Base-by-base conservation (phyloP, 2,888 invertebrate genomes). In the Uloborus plumipes region DNA sequence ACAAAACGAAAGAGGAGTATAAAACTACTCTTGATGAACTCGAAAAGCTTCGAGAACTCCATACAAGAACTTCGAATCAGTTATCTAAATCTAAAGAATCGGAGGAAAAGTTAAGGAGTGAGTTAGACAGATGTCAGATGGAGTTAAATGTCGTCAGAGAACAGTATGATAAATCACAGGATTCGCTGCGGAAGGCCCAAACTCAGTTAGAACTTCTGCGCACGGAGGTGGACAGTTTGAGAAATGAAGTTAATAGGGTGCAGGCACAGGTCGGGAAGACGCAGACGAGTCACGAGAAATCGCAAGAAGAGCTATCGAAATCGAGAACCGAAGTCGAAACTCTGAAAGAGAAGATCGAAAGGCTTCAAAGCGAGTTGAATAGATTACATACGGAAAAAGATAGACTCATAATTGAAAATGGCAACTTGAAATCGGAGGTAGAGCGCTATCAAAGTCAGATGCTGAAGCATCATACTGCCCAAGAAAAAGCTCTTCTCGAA, bases 321-420 rank as follows among this genome's bases (percentile, higher is more conserved):
- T 92, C 95, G 87, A 94, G 95, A 88, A 96, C 95, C 87, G 96
- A 96, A 90, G 91, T 95, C 66, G 96, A 96, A 88, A 96, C 96
- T 89, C 93, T 95, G 91, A 94, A 95, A 87, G 96, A 96, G 87
- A 95, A 96, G 87, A 94, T 95, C 87, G 96, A 96, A 86, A 94
- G 95, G 88, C 92, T 93, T 75, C 94, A 95, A 58, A 71, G 51
- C 16, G 86, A 86, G 55, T 62, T 85, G 18, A 67, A 85, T 18
- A 82, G 85, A 76, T 92, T 95, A 9, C 95, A 95, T 87, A 92
- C 92, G 1, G 94, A 95, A 87, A 91, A 94, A 72, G 94, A 93
- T 84, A 91, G 93, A 87, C 90, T 92, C 26, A 91, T 92, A 83
- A 89, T 91, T 85, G 94, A 94, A 84, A 93, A 93, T 1, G 94